phyloP scores from a whole-genome alignment of 2,113 vertebrate species.

The Bagarius yarrelli region DNA sequence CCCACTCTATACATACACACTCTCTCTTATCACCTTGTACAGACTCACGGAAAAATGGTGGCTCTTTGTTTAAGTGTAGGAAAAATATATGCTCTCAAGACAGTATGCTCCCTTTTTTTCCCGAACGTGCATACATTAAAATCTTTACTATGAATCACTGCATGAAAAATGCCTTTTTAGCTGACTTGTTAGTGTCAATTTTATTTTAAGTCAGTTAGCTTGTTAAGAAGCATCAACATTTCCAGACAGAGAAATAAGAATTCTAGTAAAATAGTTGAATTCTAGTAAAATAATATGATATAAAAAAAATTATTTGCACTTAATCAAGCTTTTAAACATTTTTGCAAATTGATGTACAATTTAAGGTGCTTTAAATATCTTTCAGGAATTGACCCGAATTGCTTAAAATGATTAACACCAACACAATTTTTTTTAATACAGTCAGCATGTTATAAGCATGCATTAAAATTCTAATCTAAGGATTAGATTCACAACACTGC shows the following conservation, averaged over 20 bases:
- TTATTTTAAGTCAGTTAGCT: background rate
- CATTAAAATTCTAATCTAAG: no score
- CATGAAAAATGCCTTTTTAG: background rate
- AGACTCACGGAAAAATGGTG: background rate
- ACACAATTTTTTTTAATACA: no score
- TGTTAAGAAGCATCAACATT: background rate
- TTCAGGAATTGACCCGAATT: no score
- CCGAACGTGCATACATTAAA: background rate
- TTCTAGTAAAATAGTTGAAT: background rate
- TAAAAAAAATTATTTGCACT: background rate
- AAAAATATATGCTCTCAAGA: background rate
- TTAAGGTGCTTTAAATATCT: no score
- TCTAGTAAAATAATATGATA: background rate
- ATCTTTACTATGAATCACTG: background rate
- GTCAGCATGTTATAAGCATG: no score
- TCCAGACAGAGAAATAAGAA: no score
- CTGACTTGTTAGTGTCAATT: background rate
- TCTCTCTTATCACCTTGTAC: slow-evolving; percentile 1
- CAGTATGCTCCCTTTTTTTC: background rate
- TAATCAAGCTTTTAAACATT: background rate
- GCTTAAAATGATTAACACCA: no score
- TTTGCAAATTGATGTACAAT: background rate
- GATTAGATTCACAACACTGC: no score
- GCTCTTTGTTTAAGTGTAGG: background rate
- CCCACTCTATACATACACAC: background rate